Evolutionary conservation across 2,797 vertebrate species (phyloP).

Genomic region (Eulemur coronatus): DNA sequence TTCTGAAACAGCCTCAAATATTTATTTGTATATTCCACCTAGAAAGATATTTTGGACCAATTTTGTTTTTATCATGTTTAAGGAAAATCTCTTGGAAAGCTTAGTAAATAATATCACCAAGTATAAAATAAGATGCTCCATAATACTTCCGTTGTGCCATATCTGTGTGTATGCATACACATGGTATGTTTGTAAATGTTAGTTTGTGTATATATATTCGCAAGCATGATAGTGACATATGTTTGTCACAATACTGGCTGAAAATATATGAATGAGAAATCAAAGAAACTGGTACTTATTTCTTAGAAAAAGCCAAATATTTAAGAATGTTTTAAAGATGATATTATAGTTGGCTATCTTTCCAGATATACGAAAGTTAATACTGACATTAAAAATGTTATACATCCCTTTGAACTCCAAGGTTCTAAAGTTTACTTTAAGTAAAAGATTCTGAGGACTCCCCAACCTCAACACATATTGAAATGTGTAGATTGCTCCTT

Average conservation of each 20-base stretch:
- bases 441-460: not conserved
- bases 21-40: not conserved
- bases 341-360: not conserved
- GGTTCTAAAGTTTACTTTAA: not conserved
- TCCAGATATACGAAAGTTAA: not conserved
- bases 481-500: not conserved
- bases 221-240: not conserved
- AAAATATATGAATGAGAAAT: not conserved
- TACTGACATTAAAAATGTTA: not conserved
- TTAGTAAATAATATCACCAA: not conserved
- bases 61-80: not conserved
- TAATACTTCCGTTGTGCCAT: not conserved
- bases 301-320: not conserved
- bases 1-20: not conserved
- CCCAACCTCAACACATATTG: fast-evolving
- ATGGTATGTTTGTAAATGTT: not conserved
- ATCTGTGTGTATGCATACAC: not conserved
- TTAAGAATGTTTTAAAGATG: not conserved
- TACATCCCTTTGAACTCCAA: not conserved
- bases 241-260: not conserved
- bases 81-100: not conserved
- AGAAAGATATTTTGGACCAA: not conserved
- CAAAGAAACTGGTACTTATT: not conserved
- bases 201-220: not conserved
- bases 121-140: not conserved